Evolutionary conservation across 2,888 invertebrate genomes (phyloP).

Genomic region (Drosophila atroscutellata): DNA sequence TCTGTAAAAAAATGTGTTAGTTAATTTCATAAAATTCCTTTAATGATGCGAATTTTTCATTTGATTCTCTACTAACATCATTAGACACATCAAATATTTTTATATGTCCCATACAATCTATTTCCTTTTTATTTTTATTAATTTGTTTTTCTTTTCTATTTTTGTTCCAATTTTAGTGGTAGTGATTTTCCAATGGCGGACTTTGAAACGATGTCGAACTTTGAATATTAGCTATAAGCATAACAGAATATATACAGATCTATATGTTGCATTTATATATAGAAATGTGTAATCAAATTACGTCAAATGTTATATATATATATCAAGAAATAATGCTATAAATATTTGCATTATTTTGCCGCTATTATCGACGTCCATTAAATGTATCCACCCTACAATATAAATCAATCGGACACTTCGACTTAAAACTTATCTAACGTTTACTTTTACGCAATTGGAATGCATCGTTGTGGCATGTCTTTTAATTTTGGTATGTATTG

Average conservation of each 20-base stretch:
- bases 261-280: conserved; percentile 35
- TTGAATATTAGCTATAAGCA: conserved; percentile 61
- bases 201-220: conserved; percentile 72
- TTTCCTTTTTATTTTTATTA: conserved; percentile 41
- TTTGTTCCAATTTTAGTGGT: conserved; percentile 63
- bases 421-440: conserved; percentile 29
- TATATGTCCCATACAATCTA: background rate
- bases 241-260: conserved; percentile 28
- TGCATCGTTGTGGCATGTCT: conserved; percentile 67
- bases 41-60: conserved; percentile 16
- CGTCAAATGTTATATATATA: conserved; percentile 43
- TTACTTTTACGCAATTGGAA: conserved; percentile 57
- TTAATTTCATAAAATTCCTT: background rate
- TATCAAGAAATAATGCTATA: conserved; percentile 36
- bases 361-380: conserved; percentile 58
- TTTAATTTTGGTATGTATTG: conserved; percentile 72
- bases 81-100: conserved; percentile 21
- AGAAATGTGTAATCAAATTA: conserved; percentile 31
- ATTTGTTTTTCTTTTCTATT: conserved; percentile 43
- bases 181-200: conserved; percentile 78
- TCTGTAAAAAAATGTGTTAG: background rate
- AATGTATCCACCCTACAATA: conserved; percentile 49
- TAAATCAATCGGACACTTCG: conserved; percentile 39
- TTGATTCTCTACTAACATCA: conserved; percentile 32
- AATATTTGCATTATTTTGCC: conserved; percentile 49